Evolutionary conservation across 2,113 vertebrate genomes (phyloP), one percentile per base, ranked within the genome.

Genomic region (Oceanites oceanicus): DNA sequence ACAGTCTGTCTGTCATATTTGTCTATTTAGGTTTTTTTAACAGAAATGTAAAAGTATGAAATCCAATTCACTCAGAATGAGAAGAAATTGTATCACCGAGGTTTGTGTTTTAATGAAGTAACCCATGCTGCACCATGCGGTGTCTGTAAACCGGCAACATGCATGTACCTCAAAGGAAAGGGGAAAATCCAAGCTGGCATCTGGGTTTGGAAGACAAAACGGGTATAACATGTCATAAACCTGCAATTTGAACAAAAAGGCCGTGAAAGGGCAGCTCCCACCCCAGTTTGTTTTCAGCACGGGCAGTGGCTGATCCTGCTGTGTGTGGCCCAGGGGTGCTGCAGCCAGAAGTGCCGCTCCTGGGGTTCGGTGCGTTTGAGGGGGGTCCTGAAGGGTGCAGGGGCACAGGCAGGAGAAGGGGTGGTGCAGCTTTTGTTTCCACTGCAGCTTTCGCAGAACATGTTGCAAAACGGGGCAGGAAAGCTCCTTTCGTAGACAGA

Each of bases 71-170:
- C 55, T 94, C 27, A 26, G 56, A 82, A 89, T 10, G 58, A 94
- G 91, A 92, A 97, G 93, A 94, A 94, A 86, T 45, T 47, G n/a
- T 72, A 55, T 88, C 89, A 61, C 90, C 93, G 87, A 97, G 74
- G 61, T 92, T 75, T 72, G 74, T 90, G 75, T 91, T 95, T 86
- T 92, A 83, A 86, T 66, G 94, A 96, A 94, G 76, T 90, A 95
- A 96, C 88, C 42, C 83, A 22, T 74, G 95, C 84, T 96, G 93
- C 76, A 83, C 73, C 65, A 52, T 18, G 88, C 55, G 9, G 79
- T 83, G 78, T 94, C 94, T 88, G 52, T 82, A 88, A 97, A 96
- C 83, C 29, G 40, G 91, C 72, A 94, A 94, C 85, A 15, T 30
- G 81, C 67, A 94, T 44, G 13, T 76, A 58, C 66, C 74, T 95